Evolutionary conservation across 2,888 invertebrate species (phyloP).

Genomic region (Xestia sexstrigata): DNA sequence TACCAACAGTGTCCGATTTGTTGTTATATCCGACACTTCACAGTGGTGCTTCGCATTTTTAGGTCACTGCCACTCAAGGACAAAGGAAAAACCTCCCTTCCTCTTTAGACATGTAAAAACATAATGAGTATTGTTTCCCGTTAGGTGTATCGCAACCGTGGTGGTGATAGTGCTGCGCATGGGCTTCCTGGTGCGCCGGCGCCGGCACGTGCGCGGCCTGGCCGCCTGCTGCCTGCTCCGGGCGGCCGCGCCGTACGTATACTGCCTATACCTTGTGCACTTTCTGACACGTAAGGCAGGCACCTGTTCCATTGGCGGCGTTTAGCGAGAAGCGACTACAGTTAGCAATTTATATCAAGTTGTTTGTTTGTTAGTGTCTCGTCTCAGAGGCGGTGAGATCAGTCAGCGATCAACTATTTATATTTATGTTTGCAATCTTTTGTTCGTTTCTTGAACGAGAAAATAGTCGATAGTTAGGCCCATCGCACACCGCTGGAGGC

Average conservation of each 20-base stretch:
- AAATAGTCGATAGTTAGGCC: background rate
- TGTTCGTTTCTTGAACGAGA: background rate
- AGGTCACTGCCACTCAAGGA: background rate
- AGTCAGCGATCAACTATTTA: background rate
- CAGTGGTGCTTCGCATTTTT: background rate
- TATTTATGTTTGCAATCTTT: background rate
- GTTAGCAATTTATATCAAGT: background rate
- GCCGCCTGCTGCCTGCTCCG: slow-evolving; percentile 74
- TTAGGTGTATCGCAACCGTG: slow-evolving; percentile 77
- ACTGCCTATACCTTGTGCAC: no score
- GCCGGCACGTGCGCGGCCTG: slow-evolving; percentile 75
- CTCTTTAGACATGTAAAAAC: background rate
- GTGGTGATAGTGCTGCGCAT: slow-evolving; percentile 81
- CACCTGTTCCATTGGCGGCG: background rate
- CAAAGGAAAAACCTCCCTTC: background rate
- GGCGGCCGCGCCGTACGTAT: slow-evolving; percentile 54
- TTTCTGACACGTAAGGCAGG: no score
- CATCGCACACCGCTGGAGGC: no score
- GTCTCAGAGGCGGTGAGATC: background rate
- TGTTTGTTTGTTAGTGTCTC: background rate
- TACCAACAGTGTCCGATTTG: no score
- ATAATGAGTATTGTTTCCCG: background rate
- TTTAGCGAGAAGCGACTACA: no score
- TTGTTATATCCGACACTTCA: no score
- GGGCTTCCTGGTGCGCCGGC: slow-evolving; percentile 83